Base-by-base conservation (phyloP, 2,113 vertebrate genomes). In the Cynocephalus volans region DNA sequence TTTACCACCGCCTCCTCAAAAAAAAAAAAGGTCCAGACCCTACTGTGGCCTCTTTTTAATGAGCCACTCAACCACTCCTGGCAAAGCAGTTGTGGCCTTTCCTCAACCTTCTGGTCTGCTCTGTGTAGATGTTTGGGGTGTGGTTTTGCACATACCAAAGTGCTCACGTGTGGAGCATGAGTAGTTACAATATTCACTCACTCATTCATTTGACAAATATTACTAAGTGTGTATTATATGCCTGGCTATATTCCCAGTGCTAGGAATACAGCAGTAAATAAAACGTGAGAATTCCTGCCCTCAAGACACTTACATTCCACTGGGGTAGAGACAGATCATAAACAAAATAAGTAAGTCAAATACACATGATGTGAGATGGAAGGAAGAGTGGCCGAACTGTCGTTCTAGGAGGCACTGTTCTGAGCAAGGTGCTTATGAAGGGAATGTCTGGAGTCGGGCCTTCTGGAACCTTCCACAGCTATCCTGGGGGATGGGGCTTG, bases 311-410 rank as follows among this genome's bases (percentile, higher is more conserved):
- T 6, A 11, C 17, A n/a, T 24, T 69, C 45, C 41, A 67, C 19
- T 2, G 0, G 6, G 18, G 24, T 52, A 1, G 31, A 96, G 65
- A 92, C 54, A 95, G 88, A 75, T 60, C 52, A 86, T 12, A 36
- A 93, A 50, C 79, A 86, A 90, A 76, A 67, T 33, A 64, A 84
- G 2, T 80, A 31, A 97, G 31, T 75, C 69, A 76, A 60, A 88
- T 36, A 45, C 60, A 33, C 2, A 2, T 15, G 14, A 45, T 12
- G 14, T 48, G n/a, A 31, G 76, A 82, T 12, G 19, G 70, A 48
- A 87, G 84, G 6, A 31, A 50, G 50, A 92, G 36, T 33, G 31
- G n/a, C 17, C 10, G 33, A 54, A 11, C 21, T 54, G 54, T 33
- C 6, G 5, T 72, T 95, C 52, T 60, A 90, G 65, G 67, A 91